phyloP scores from a whole-genome alignment of 2,113 vertebrate species.

The Ptyas mucosa region DNA sequence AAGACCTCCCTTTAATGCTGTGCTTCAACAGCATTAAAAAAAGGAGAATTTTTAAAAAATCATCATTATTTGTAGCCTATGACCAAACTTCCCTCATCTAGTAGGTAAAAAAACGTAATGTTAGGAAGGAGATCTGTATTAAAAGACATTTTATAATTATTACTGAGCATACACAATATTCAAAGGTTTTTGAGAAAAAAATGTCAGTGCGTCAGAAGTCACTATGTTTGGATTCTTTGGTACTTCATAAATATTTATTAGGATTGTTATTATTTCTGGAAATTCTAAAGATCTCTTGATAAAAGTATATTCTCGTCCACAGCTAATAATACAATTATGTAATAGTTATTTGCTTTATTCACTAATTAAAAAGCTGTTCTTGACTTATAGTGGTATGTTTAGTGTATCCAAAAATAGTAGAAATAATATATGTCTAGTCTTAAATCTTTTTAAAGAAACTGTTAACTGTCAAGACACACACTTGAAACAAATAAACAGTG shows the following conservation, averaged over 20 bases:
- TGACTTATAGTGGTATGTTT: background rate
- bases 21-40: background rate
- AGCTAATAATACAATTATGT: background rate
- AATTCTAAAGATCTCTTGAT: background rate
- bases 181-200: background rate
- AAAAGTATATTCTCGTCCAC: background rate
- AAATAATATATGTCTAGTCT: background rate
- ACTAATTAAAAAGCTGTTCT: background rate
- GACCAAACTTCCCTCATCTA: background rate
- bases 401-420: background rate
- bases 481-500: background rate
- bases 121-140: background rate
- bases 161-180: background rate
- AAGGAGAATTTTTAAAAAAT: background rate
- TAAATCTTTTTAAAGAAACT: background rate
- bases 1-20: background rate
- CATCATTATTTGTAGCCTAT: background rate
- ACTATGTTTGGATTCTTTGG: background rate
- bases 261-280: background rate
- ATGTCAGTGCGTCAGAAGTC: background rate
- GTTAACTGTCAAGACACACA: background rate
- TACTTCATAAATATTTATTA: background rate
- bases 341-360: background rate
- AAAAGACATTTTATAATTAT: background rate
- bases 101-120: background rate